Evolutionary conservation across 2,797 vertebrate species (phyloP), one percentile per base, ranked within the genome.

Genomic region (Falco biarmicus): DNA sequence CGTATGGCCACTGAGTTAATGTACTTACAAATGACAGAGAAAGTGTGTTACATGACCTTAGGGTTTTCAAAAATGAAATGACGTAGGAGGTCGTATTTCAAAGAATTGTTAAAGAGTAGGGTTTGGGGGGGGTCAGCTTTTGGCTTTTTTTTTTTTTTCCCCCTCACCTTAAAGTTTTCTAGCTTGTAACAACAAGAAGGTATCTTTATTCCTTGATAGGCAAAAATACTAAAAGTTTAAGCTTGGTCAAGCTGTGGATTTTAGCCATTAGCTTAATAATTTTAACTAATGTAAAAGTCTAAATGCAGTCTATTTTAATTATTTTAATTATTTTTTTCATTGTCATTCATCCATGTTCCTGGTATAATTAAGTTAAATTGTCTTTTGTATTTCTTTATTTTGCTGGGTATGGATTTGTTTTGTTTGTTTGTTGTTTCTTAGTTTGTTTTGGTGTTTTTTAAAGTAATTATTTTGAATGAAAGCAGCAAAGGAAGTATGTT

Each of bases 11-110:
- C 98, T 96, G 98, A 98, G 98, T 98, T 99, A 98, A 98, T 98
- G 98, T 99, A 98, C 98, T 98, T 98, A 98, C 98, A 99, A 98
- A 99, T 98, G 98, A 98, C 98, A 99, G 98, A 97, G 98, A 98
- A 98, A 98, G 98, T 98, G 98, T 99, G 98, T 98, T 98, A 98
- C 98, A 98, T 98, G 98, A 99, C 99, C 98, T 98, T 96, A 98
- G 98, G 98, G 98, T 98, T 98, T 98, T 98, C 97, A 98, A 98
- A 98, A 98, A 98, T 98, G 98, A 98, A 98, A 98, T 98, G 98
- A 98, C 98, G 97, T 99, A 98, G 98, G 97, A 97, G 98, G 98
- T 98, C 95, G 39, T 98, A 98, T 98, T 98, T 98, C 97, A 98
- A 98, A 98, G 98, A 98, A 97, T 95, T 96, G 97, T 98, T 97